Evolutionary conservation across 2,113 vertebrate genomes (phyloP).

Genomic region (Coregonus clupeaformis): DNA sequence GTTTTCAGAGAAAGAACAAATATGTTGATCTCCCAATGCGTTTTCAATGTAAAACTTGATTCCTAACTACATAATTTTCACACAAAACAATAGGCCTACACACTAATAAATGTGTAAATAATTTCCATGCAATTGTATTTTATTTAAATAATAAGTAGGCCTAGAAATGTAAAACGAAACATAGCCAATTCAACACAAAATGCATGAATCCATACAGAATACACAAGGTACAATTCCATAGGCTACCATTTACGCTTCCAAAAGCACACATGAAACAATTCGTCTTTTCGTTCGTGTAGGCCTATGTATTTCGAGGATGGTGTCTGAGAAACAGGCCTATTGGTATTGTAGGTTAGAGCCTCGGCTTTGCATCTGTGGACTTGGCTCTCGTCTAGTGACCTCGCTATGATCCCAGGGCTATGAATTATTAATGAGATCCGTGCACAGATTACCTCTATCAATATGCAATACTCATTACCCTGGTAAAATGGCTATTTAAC

Average conservation of each 20-base stretch:
- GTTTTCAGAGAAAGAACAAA: background rate
- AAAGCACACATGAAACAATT: background rate
- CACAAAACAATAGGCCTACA: too few species aligned
- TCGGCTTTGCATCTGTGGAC: constrained; percentile 58
- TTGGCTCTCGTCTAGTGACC: constrained; percentile 89
- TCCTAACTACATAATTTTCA: too few species aligned
- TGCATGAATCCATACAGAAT: background rate
- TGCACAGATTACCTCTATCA: constrained; percentile 93
- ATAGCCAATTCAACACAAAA: too few species aligned
- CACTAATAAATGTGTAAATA: too few species aligned
- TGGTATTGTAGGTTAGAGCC: background rate
- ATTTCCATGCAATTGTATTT: too few species aligned
- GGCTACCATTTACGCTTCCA: background rate
- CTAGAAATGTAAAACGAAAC: too few species aligned
- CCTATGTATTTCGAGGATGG: constrained; percentile 26
- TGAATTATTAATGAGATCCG: constrained; percentile 99
- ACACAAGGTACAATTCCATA: background rate
- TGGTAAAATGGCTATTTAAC: constrained; percentile 97
- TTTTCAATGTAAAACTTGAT: too few species aligned
- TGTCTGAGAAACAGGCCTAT: constrained; percentile 34
- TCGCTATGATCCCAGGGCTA: constrained; percentile 88
- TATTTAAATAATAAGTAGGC: too few species aligned
- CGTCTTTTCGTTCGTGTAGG: too few species aligned
- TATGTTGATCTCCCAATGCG: too few species aligned
- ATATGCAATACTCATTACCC: constrained; percentile 98